Conservation (phyloP, 2,797 vertebrate species). For the Pipistrellus kuhlii region DNA sequence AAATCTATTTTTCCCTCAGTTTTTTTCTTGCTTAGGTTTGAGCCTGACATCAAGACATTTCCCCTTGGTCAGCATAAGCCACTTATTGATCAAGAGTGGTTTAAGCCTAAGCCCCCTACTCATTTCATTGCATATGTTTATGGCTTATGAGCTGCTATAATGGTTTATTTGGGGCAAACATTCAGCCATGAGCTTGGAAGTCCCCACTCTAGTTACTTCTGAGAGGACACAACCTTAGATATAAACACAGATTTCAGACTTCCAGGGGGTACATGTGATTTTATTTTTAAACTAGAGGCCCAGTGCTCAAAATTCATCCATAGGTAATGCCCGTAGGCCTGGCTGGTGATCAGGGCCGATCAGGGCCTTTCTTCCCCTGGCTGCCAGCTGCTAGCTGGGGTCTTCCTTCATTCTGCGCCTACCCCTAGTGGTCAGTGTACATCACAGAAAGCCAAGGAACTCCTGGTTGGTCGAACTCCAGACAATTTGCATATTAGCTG, state of each 20-base stretch:
- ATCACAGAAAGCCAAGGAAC: no score
- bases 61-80: background rate
- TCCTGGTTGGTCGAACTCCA: no score
- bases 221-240: background rate
- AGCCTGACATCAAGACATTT: background rate
- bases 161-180: background rate
- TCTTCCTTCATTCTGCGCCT: no score
- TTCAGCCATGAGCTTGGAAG: background rate
- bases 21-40: background rate
- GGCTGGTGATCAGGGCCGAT: no score
- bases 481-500: no score
- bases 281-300: background rate
- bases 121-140: background rate
- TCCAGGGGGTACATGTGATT: background rate
- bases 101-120: background rate
- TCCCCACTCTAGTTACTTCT: background rate
- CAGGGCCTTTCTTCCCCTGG: no score
- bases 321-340: no score
- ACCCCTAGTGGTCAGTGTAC: no score
- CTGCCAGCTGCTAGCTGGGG: no score
- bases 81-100: background rate
- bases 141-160: background rate
- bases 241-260: background rate
- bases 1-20: background rate
- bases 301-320: no score